Percentiles rank a stretch among this genome's conserved stretches.
phyloP scores from a whole-genome alignment of 92 coral and sea anemone species.

The Epizoanthus illoricatus region DNA sequence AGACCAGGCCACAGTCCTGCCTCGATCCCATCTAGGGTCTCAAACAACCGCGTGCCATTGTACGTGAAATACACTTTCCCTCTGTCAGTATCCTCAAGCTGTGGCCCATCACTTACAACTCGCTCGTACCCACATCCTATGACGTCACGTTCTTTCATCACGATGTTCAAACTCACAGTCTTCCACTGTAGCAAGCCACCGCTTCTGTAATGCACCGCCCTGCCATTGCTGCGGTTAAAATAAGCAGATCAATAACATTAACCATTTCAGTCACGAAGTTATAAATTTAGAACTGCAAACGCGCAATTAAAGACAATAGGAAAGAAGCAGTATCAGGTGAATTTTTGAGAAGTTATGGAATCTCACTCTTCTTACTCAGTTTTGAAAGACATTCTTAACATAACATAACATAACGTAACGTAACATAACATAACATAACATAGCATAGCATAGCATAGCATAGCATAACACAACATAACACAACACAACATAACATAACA shows the following conservation, averaged over 20 bases:
- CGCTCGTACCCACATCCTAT: slow-evolving; percentile 92
- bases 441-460: too few relatives aligned
- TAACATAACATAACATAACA: too few relatives aligned
- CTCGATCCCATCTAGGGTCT: slow-evolving; percentile 67
- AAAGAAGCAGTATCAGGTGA: too few relatives aligned
- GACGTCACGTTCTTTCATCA: slow-evolving; percentile 73
- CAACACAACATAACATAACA: too few relatives aligned
- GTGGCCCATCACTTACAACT: slow-evolving; percentile 9
- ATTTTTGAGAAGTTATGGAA: too few relatives aligned
- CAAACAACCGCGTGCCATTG: slow-evolving; percentile 81
- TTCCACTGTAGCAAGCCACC: slow-evolving; percentile 92
- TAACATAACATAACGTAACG: too few relatives aligned
- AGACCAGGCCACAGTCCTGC: slow-evolving; percentile 92
- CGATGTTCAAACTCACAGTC: slow-evolving; percentile 72
- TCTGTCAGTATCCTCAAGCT: slow-evolving; percentile 51
- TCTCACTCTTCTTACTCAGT: too few relatives aligned
- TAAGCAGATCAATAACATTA: background rate
- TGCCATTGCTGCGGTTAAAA: slow-evolving; percentile 71
- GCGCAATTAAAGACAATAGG: too few relatives aligned
- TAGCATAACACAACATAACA: too few relatives aligned
- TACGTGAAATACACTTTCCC: slow-evolving; percentile 87
- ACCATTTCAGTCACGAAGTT: background rate
- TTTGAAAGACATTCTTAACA: too few relatives aligned
- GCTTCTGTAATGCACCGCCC: slow-evolving; percentile 82
- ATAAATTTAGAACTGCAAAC: background rate